Percentiles rank a stretch among this genome's conserved stretches.
phyloP scores from a whole-genome alignment of 2,888 invertebrate species.

The Lasioglossum figueresi region DNA sequence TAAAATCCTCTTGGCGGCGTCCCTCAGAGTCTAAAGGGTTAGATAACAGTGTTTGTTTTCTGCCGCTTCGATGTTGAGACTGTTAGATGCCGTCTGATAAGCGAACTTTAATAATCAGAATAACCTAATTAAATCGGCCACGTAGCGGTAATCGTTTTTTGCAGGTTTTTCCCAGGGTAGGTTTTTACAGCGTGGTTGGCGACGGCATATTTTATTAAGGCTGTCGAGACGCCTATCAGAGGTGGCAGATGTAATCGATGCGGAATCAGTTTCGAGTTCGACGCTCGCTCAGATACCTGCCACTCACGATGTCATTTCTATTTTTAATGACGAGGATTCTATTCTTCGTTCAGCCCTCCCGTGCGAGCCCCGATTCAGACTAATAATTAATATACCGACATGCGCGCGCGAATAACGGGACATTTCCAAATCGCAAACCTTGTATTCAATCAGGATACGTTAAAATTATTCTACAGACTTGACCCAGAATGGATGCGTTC shows the following conservation, averaged over 20 bases:
- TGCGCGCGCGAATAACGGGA: constrained; percentile 33
- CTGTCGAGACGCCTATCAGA: constrained; percentile 39
- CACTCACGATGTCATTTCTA: constrained; percentile 47
- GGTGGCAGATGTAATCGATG: constrained; percentile 45
- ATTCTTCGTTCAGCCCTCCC: constrained; percentile 8
- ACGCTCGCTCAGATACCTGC: constrained; percentile 45
- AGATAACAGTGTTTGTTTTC: too few relatives aligned
- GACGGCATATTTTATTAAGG: constrained; percentile 49
- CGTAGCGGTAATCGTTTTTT: background rate
- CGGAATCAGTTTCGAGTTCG: constrained; percentile 46
- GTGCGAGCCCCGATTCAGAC: background rate
- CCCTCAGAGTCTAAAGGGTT: too few relatives aligned
- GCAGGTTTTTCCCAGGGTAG: background rate
- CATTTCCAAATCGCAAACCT: background rate
- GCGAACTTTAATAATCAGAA: background rate
- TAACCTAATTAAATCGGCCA: background rate
- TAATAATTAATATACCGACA: constrained; percentile 33
- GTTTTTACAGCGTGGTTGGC: background rate
- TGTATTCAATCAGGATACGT: background rate
- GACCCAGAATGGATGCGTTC: background rate
- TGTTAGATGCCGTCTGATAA: background rate
- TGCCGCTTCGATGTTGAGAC: background rate
- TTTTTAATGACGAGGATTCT: constrained; percentile 48
- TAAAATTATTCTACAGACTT: background rate
- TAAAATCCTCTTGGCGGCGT: too few relatives aligned